These are phyloP conservation scores for Anthopleura sola DNA, from an alignment of 64 coral and sea anemone species.

Conservation along the genomic window DNA sequence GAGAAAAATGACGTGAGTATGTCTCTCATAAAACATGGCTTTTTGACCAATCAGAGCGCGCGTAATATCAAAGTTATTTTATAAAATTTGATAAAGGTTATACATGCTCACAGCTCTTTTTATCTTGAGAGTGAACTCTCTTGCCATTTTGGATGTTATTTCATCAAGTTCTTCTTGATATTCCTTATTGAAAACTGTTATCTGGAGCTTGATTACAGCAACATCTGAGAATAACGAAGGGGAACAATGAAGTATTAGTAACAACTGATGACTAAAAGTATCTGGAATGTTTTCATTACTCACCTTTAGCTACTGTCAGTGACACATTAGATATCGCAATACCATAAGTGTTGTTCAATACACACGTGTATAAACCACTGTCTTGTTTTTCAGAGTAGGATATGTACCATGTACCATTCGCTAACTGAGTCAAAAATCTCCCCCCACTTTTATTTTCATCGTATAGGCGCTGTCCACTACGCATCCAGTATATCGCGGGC, in stretches of 20 bases:
- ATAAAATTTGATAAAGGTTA: too few relatives aligned
- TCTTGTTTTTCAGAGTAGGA: constrained; percentile 17
- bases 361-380: constrained; percentile 40
- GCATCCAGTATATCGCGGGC: constrained; percentile 39
- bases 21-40: too few relatives aligned
- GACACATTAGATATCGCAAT: background rate
- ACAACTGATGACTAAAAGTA: too few relatives aligned
- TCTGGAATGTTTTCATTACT: background rate
- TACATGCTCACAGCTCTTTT: background rate
- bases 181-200: background rate
- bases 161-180: constrained; percentile 33
- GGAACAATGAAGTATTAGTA: too few relatives aligned
- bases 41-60: too few relatives aligned
- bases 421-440: constrained; percentile 2
- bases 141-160: constrained; percentile 14
- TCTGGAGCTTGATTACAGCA: background rate
- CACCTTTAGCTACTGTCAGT: constrained; percentile 40
- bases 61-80: too few relatives aligned
- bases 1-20: too few relatives aligned
- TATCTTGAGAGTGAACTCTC: constrained; percentile 4
- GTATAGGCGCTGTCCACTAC: constrained; percentile 29
- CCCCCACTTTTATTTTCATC: background rate
- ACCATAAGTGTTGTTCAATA: constrained; percentile 41
- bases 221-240: background rate
- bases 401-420: constrained; percentile 47